Percentiles rank a stretch among this genome's conserved stretches.
These are phyloP conservation scores for Pogonomyrmex barbatus DNA, from an alignment of 1,140 invertebrate genomes.

Conservation along the genomic window DNA sequence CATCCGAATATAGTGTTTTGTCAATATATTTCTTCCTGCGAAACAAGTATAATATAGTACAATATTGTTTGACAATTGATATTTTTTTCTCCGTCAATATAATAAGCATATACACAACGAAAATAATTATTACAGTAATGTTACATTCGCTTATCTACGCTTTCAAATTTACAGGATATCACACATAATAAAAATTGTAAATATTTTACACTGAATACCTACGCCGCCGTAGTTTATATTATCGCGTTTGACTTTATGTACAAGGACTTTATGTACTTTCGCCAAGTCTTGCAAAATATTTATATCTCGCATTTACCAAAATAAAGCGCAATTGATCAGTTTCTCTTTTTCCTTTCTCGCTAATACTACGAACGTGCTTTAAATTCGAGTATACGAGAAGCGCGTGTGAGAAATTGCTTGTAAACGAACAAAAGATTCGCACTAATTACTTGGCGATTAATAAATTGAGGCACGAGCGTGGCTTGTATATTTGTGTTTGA, in stretches of 20 bases:
- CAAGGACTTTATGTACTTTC: neutral
- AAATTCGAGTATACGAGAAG: constrained; percentile 17
- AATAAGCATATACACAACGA: constrained; percentile 81
- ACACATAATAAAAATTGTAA: constrained; percentile 80
- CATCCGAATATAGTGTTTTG: constrained; percentile 73
- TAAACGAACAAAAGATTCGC: constrained; percentile 41
- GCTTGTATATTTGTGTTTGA: constrained; percentile 46
- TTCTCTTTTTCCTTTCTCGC: neutral
- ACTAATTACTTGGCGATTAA: constrained; percentile 39
- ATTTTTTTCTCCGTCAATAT: constrained; percentile 56
- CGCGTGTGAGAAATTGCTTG: constrained; percentile 4
- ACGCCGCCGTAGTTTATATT: neutral
- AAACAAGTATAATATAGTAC: constrained; percentile 83
- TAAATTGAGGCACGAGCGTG: constrained; percentile 77
- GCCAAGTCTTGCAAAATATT: constrained; percentile 11
- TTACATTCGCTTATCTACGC: constrained; percentile 58
- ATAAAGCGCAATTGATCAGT: constrained; percentile 18
- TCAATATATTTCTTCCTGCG: constrained; percentile 83
- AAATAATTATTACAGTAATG: constrained; percentile 75
- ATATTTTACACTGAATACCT: constrained; percentile 78
- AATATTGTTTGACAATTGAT: constrained; percentile 70
- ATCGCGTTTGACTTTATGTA: constrained; percentile 40
- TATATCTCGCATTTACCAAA: constrained; percentile 15
- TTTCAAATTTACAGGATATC: constrained; percentile 83
- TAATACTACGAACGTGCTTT: constrained; percentile 18